Evolutionary conservation across 2,113 vertebrate genomes (phyloP), one percentile per base, ranked within the genome.

Genomic region (Percina caprodes): DNA sequence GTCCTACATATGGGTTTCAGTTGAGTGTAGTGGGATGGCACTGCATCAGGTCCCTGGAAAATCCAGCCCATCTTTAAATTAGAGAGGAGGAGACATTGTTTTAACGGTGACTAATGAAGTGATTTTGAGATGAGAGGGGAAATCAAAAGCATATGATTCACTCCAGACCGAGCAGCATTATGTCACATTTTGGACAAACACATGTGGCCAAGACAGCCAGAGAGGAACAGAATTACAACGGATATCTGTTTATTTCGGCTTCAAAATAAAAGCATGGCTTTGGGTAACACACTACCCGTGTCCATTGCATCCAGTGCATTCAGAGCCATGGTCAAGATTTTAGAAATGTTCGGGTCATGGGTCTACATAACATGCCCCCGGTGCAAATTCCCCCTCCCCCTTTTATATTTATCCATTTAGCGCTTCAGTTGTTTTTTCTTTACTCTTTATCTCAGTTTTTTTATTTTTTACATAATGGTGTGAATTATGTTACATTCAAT

Each of bases 251-350:
- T 11, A 61, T 13, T 5, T 14, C 1, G 16, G 6, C 48, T 88
- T 80, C 83, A 86, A 83, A 88, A 77, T 88, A 88, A 86, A 77
- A 74, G 75, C 74, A 56, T 7, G 2, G 21, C 15, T 21, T 16
- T 10, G 12, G 8, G 33, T 11, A 2, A 14, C 2, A 35, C 13
- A 12, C 4, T 69, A 15, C 10, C 6, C 3, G 5, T 42, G 24
- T 46, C 14, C n/a, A n/a, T 4, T 63, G 62, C 23, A 24, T 14
- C 19, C 60, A 21, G 26, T n/a, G n/a, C n/a, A n/a, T n/a, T n/a
- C n/a, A n/a, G n/a, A 7, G 16, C 16, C 59, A 33, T 26, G 10
- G 24, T 16, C 26, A 33, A 9, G 15, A 19, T 61, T 35, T 19
- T 35, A 19, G 26, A 60, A 35, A 19, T 60, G 16, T 30, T 33